Percentiles rank a stretch among this genome's conserved stretches.
phyloP scores from a whole-genome alignment of 2,888 invertebrate species.

The Lottia scabra region DNA sequence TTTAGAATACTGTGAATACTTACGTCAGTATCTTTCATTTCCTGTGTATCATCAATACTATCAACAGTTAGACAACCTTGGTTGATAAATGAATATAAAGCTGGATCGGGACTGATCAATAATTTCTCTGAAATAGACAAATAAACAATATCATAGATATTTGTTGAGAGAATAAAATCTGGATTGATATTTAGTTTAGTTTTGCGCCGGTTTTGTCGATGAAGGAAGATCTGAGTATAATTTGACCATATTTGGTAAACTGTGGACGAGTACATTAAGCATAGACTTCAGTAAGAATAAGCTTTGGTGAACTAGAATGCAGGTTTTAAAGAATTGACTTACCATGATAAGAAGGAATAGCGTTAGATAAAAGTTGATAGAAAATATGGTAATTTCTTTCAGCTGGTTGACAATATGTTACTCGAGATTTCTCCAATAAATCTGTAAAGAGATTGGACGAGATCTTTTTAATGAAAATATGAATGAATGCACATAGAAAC shows the following conservation, averaged over 20 bases:
- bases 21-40: conserved; percentile 75
- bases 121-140: conserved; percentile 77
- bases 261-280: too few species aligned
- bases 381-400: conserved; percentile 99
- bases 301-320: too few species aligned
- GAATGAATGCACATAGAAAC: too few species aligned
- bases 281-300: too few species aligned
- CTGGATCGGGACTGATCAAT: conserved; percentile 84
- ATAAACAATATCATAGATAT: too few species aligned
- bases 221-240: too few species aligned
- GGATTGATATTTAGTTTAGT: too few species aligned
- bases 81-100: conserved; percentile 87
- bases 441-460: conserved; percentile 75
- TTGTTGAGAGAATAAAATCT: too few species aligned
- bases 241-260: too few species aligned
- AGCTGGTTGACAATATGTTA: conserved; percentile 94
- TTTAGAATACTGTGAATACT: conserved; percentile 36
- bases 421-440: conserved; percentile 99
- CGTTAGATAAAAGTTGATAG: conserved; percentile 84
- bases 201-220: too few species aligned
- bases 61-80: conserved; percentile 97
- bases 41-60: conserved; percentile 94
- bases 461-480: background rate
- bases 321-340: too few species aligned
- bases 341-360: conserved; percentile 47